Base-by-base conservation (phyloP, 2,797 vertebrate species). In the Selene dorsalis region DNA sequence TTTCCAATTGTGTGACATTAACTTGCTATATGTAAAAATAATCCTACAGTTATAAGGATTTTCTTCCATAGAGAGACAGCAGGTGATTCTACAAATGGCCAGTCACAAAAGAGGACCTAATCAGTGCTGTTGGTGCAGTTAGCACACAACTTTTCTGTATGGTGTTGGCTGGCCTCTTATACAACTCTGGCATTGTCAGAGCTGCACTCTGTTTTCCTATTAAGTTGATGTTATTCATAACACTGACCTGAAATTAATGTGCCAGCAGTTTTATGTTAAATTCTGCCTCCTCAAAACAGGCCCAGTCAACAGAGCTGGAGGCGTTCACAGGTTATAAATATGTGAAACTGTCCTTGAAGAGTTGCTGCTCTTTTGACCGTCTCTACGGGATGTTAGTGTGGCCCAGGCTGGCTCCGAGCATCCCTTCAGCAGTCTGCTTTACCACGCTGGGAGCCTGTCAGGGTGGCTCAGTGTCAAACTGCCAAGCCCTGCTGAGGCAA, bases 381-480 rank as follows among this genome's bases (percentile, higher is more conserved):
- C 78, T 68, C 77, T 56, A 69, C 41, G 63, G 78, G 82, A 79
- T 71, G 80, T 73, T 13, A 3, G 62, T 20, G 60, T 53, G 69
- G 60, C 65, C 53, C 69, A 22, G 70, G 65, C 76, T 71, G 77
- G 85, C 81, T 88, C 59, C 5, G 69, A 87, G 83, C 84, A 82
- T 82, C 86, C 82, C 80, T 78, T 68, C 75, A 82, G 89, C 87
- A 30, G 81, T 59, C 67, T 78, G 87, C 71, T 69, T 71, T 47
- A 60, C 84, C 86, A 80, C 8, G 75, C 88, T 90, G 82, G 79
- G 82, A 87, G 82, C 65, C 82, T 86, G 93, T 92, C 92, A 91
- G 48, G 81, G 75, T 1, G 48, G 69, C 65, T 93, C 87, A 89
- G 66, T 73, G 81, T 94, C 93, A 93, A 83, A 82, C 67, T 3